These are phyloP conservation scores for Bombylius discolor DNA, from an alignment of 2,888 invertebrate genomes.

Conservation along the genomic window DNA sequence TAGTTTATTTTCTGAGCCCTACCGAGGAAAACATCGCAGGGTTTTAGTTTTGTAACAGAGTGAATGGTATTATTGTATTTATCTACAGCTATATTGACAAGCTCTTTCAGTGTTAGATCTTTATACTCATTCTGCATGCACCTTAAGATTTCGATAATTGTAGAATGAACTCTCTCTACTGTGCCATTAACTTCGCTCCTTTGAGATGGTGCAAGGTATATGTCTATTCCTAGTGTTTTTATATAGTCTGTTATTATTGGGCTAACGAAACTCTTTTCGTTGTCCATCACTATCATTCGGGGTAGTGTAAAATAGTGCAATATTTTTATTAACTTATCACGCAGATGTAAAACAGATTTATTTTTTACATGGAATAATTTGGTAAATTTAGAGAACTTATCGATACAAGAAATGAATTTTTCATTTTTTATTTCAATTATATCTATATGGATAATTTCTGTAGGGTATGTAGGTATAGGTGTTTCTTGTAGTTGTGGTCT, in stretches of 20 bases:
- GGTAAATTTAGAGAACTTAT: slow-evolving; percentile 1
- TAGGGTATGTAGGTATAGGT: background rate
- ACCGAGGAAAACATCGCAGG: background rate
- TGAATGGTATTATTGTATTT: background rate
- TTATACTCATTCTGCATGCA: background rate
- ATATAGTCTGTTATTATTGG: slow-evolving; percentile 1
- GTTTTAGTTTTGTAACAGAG: background rate
- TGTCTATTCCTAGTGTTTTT: slow-evolving; percentile 1
- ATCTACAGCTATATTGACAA: background rate
- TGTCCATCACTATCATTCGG: background rate
- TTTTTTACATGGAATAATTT: slow-evolving; percentile 1
- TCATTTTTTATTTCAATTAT: background rate
- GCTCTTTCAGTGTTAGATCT: background rate
- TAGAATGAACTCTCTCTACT: slow-evolving; percentile 6
- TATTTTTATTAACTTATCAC: slow-evolving; percentile 1
- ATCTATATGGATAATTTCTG: background rate
- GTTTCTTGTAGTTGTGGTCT: background rate
- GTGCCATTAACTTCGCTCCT: slow-evolving; percentile 5
- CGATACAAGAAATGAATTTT: background rate
- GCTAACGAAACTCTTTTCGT: slow-evolving; percentile 2
- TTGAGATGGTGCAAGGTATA: background rate
- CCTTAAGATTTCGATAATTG: slow-evolving; percentile 5
- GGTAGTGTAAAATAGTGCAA: background rate
- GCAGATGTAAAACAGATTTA: background rate
- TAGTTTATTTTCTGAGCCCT: background rate